These are phyloP conservation scores for Sturnira hondurensis DNA, from an alignment of 2,113 vertebrate genomes.

Conservation along the genomic window DNA sequence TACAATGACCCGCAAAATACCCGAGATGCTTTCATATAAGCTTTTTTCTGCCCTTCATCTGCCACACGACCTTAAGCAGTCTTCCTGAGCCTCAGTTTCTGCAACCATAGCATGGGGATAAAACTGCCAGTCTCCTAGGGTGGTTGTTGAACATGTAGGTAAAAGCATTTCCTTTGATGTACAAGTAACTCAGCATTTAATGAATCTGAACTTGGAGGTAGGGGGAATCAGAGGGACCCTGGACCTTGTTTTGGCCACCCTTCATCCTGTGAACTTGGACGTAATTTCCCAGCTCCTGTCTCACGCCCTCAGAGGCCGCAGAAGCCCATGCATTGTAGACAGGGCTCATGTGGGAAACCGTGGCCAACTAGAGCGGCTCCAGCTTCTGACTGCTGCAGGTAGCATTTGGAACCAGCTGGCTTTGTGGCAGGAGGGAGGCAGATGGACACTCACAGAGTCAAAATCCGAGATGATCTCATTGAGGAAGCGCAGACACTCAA, in stretches of 20 bases:
- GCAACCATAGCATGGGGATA: background rate
- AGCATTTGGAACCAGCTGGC: rapidly evolving
- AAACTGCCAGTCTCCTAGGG: background rate
- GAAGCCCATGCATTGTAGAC: background rate
- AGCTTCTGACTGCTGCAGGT: background rate
- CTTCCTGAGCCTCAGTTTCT: background rate
- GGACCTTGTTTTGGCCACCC: background rate
- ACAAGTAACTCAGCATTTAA: background rate
- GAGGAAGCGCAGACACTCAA: slow-evolving; percentile 96
- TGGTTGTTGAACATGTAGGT: rapidly evolving
- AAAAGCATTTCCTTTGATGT: background rate
- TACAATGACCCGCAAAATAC: background rate
- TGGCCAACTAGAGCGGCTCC: no score
- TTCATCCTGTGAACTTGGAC: background rate
- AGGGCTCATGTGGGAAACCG: background rate
- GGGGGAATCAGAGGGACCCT: background rate
- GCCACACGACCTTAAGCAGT: background rate
- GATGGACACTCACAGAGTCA: slow-evolving; percentile 87
- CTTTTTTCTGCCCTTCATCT: background rate
- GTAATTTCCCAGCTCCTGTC: background rate
- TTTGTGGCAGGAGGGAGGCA: background rate
- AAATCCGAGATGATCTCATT: slow-evolving; percentile 99
- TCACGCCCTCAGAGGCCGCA: background rate
- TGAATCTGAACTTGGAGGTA: background rate
- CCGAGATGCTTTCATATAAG: background rate